Evolutionary conservation across 2,797 vertebrate genomes (phyloP).

Genomic region (Myioborus melanocephalus): DNA sequence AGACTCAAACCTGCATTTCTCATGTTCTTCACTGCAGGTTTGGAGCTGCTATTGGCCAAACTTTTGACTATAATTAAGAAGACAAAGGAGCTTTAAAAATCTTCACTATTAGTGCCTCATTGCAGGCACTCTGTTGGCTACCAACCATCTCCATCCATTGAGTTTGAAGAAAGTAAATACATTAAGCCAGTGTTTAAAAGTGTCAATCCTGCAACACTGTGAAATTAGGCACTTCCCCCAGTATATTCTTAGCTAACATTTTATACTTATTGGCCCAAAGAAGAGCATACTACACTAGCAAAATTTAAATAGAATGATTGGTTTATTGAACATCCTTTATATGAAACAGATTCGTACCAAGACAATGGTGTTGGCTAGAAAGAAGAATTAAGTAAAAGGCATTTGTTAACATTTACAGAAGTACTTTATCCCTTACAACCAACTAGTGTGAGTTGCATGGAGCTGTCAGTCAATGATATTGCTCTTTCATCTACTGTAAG

Average conservation of each 20-base stretch:
- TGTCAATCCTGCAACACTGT: constrained; percentile 66
- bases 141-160: constrained; percentile 66
- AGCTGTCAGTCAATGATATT: constrained; percentile 7
- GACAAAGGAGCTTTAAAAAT: constrained; percentile 64
- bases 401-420: constrained; percentile 68
- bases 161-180: constrained; percentile 68
- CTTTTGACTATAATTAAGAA: constrained; percentile 46
- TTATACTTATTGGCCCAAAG: constrained; percentile 49
- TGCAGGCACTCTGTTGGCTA: constrained; percentile 67
- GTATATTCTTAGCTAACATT: constrained; percentile 57
- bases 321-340: constrained; percentile 53
- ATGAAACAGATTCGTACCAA: constrained; percentile 69
- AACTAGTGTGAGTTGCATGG: constrained; percentile 63
- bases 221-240: constrained; percentile 70
- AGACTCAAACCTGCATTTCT: constrained; percentile 58
- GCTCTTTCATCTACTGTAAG: background rate
- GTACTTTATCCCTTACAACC: constrained; percentile 71
- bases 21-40: constrained; percentile 60
- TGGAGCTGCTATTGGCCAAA: constrained; percentile 35
- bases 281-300: constrained; percentile 53
- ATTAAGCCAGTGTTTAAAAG: constrained; percentile 62
- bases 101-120: constrained; percentile 59
- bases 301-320: constrained; percentile 63
- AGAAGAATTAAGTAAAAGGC: constrained; percentile 71
- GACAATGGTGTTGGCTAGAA: constrained; percentile 71